Base-by-base conservation (phyloP, 2,888 invertebrate genomes). In the Exephanes ischioxanthus region DNA sequence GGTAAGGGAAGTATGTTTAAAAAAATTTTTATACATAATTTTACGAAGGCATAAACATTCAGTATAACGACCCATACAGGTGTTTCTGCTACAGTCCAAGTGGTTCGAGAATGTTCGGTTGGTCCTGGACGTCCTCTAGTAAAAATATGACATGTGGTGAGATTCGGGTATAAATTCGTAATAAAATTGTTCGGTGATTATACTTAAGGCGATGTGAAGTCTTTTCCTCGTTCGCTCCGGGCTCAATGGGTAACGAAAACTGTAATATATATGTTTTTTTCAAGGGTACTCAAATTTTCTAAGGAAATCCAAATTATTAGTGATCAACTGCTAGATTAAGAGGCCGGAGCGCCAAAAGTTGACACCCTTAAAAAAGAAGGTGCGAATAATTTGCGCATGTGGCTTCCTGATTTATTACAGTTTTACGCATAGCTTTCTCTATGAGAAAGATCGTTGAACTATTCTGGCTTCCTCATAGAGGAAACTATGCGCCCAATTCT, bases 141-240 rank as follows among this genome's bases (percentile, higher is more conserved):
- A 93, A 93, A 77, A 95, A 95, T 78, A 97, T 97, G 96, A 96
- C 95, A 87, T 97, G 96, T 92, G 96, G 96, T 96, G 94, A 94
- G 94, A 90, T 86, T 14, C 22, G 19, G 16, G n/a, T 45, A 45
- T 45, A 16, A 3, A 3, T 4, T 45, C 3, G 1, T 16, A 3
- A 45, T 45, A 16, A 45, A 11, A 16, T 45, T 45, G 3, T 45
- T 45, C 45, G 16, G 3, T 45, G 45, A 45, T 14, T 45, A 45
- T 45, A 45, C 7, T 53, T 5, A 53, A 19, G 53, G n/a, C 53
- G 7, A 53, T n/a, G 19, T 53, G 19, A 51, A 51, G 19, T 19
- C 53, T 53, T 53, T 53, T 1, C n/a, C 5, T 53, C n/a, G n/a
- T 4, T 6, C 14, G 14, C n/a, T 53, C 19, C 53, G n/a, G 6